Evolutionary conservation across 2,797 vertebrate genomes (phyloP), one percentile per base, ranked within the genome.

Genomic region (Gastrophryne carolinensis): DNA sequence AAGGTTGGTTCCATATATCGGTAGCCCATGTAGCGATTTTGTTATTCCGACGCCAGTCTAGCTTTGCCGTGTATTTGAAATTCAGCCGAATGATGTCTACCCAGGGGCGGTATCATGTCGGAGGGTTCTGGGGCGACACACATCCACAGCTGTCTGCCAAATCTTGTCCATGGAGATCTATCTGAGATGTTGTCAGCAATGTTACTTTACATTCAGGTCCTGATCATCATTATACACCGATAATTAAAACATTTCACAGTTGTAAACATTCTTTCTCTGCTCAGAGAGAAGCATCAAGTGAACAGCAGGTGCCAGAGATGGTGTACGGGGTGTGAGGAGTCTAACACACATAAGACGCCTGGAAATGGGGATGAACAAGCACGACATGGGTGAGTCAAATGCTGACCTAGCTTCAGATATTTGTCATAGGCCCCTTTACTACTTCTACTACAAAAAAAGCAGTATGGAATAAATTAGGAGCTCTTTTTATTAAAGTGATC

Each of bases 241-340:
- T 68, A 68, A 68, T 68, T 68, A 52, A 54, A 68, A 37, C 65
- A 68, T 68, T 68, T 68, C 50, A 68, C 65, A 68, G 65, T 68
- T 53, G 64, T 67, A 68, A 68, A 68, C 65, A 54, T 52, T 68
- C 65, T 41, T 68, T 17, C 44, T 13, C 3, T 17, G n/a, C 50
- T 54, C 50, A 0, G 15, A 54, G 24, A 27, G 2, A 34, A 67
- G 47, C 64, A 8, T 15, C 7, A 24, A 68, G 65, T 54, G 65
- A 54, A 68, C 65, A 68, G 65, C 50, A 68, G 65, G 65, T 26
- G 65, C 34, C 29, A 12, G 10, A 39, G 53, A 15, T 1, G 11
- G 27, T 56, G 53, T 30, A 24, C 19, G 50, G 15, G 15, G 65
- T n/a, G 27, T 50, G 52, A 23, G 19, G 23, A 37, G 23, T 37